These are phyloP conservation scores for Characodon lateralis DNA, from an alignment of 2,797 vertebrate species.

Conservation along the genomic window DNA sequence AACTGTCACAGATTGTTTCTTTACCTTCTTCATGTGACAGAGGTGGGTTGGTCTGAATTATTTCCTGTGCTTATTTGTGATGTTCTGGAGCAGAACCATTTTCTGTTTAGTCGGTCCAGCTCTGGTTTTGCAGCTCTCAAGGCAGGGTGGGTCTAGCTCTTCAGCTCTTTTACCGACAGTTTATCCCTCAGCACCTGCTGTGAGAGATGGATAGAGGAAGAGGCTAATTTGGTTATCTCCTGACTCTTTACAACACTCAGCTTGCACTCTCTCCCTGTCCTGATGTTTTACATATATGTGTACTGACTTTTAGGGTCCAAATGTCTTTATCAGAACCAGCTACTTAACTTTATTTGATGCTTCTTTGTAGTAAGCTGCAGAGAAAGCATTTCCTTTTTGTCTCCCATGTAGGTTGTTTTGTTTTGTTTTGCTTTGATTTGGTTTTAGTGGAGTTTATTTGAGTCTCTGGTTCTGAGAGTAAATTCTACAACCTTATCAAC, in stretches of 20 bases:
- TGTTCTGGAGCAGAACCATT: slow-evolving; percentile 12
- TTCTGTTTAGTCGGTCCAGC: slow-evolving; percentile 18
- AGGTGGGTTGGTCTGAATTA: slow-evolving; percentile 4
- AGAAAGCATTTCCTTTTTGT: slow-evolving; percentile 20
- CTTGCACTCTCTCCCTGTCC: slow-evolving; percentile 22
- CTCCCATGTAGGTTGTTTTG: not conserved
- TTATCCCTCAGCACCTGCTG: slow-evolving; percentile 52
- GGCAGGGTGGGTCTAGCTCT: slow-evolving; percentile 53
- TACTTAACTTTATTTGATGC: not conserved
- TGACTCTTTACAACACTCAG: slow-evolving; percentile 37
- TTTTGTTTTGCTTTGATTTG: not conserved
- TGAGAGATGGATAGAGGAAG: slow-evolving; percentile 44
- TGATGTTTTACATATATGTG: not conserved
- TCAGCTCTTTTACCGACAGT: slow-evolving; percentile 53
- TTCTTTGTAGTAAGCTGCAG: not conserved
- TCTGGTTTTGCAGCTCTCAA: slow-evolving; percentile 37
- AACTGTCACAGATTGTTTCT: slow-evolving; percentile 59
- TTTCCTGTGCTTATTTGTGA: slow-evolving; percentile 25
- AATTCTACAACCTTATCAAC: slow-evolving; percentile 36
- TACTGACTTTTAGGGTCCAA: slow-evolving; percentile 18
- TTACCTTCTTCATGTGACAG: slow-evolving; percentile 25
- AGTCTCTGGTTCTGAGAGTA: slow-evolving; percentile 10
- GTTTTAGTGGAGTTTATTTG: not conserved
- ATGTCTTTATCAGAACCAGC: slow-evolving; percentile 6
- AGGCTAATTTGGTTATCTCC: slow-evolving; percentile 55